These are phyloP conservation scores for Oophaga sylvatica DNA, from an alignment of 2,797 vertebrate species.

Conservation along the genomic window DNA sequence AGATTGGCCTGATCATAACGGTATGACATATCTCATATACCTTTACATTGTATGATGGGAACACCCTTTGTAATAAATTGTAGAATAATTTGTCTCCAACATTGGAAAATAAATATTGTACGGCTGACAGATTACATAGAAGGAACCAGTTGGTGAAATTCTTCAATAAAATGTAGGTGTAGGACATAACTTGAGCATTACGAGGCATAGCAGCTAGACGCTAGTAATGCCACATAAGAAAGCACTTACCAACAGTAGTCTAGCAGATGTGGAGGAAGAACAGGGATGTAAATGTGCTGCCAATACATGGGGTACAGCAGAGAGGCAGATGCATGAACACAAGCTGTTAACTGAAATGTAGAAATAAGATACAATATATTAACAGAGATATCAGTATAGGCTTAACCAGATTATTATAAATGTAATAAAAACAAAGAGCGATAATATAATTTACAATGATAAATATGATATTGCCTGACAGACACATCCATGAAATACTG, in stretches of 20 bases:
- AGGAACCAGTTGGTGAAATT: background rate
- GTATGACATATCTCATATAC: background rate
- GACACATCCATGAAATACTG: background rate
- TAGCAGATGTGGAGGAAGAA: conserved; percentile 94
- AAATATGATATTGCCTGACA: background rate
- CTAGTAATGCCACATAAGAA: background rate
- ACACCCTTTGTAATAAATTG: background rate
- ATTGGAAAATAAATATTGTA: background rate
- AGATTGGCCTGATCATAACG: background rate
- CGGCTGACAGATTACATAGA: background rate
- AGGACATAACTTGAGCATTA: background rate
- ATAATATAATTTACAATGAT: background rate
- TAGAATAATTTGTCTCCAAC: background rate
- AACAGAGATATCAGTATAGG: background rate
- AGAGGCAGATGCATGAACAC: conserved; percentile 91
- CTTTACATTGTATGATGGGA: background rate
- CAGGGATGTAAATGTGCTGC: conserved; percentile 99
- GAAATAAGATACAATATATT: background rate
- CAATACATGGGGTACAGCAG: conserved; percentile 98
- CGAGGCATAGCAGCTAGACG: background rate
- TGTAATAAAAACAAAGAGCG: background rate
- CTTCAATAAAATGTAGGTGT: background rate
- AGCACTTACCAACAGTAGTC: conserved; percentile 98
- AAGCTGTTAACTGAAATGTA: conserved; percentile 91
- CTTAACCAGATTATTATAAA: background rate